These are phyloP conservation scores for Todiramphus saurophagus DNA, from an alignment of 2,113 vertebrate genomes.

Conservation along the genomic window DNA sequence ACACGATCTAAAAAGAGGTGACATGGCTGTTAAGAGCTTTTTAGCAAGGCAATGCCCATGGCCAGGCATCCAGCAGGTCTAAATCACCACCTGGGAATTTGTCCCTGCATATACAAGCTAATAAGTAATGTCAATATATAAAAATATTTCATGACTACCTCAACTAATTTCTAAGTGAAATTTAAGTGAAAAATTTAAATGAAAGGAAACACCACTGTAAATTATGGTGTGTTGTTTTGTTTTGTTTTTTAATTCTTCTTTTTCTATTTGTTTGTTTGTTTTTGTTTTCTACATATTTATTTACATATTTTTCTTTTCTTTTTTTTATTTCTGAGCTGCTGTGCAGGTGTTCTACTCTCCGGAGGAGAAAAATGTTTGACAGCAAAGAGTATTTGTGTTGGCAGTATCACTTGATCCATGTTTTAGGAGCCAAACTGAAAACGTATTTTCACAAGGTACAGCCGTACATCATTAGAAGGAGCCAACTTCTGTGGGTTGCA, in stretches of 20 bases:
- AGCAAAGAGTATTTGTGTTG: slow-evolving; percentile 40
- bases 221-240: neutral
- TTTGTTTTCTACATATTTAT: no score
- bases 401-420: slow-evolving; percentile 16
- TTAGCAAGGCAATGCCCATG: neutral
- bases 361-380: slow-evolving; percentile 13
- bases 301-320: no score
- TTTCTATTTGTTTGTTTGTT: no score
- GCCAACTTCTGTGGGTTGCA: neutral
- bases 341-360: neutral
- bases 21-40: neutral
- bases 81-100: neutral
- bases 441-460: neutral
- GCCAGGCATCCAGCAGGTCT: neutral
- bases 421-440: slow-evolving; percentile 31
- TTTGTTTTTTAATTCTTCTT: no score
- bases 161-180: neutral
- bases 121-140: neutral
- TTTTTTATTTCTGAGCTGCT: neutral
- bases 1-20: neutral
- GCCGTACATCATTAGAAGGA: neutral
- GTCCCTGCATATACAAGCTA: neutral
- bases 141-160: neutral
- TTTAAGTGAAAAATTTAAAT: neutral
- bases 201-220: neutral